Base-by-base conservation (phyloP, 2,888 invertebrate species). In the Trichogramma dendrolimi region DNA sequence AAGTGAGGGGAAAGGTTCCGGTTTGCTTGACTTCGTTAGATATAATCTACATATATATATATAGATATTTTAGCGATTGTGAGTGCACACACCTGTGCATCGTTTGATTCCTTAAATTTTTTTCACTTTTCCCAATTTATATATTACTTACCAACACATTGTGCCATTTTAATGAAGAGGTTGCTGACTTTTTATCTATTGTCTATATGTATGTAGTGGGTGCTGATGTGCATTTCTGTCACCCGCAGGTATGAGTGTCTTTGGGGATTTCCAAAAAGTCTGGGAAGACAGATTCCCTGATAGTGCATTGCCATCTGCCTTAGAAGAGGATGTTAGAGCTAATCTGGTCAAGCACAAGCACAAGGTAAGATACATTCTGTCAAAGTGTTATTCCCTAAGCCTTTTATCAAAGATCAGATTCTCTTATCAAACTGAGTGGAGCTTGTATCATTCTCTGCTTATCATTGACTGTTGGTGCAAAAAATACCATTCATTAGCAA, bases 201-300 rank as follows among this genome's bases (percentile, higher is more conserved):
- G 5, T 14, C 49, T 55, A 55, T 54, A 38, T 41, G 41, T 14
- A 5, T 38, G 11, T 58, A 2, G 11, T 58, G 10, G 8, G 14
- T 8, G 51, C 51, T 6, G n/a, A 14, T 51, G 8, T 27, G 6
- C 8, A 8, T n/a, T 40, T 51, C 51, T 51, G 51, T 8, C 40
- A 7, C 51, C 6, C 48, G 14, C 42, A 66, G 66, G 62, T 54
- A 81, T 82, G 92, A 92, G 92, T 84, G 92, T 92, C 78, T 92
- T 91, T 80, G 89, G 90, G 78, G 92, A 92, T 84, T 92, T 93
- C 82, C 91, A 92, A 83, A 90, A 91, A 80, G 90, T 93, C 81
- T 94, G 94, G 93, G 86, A 88, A 82, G 89, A 92, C 84, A 85
- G 92, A 77, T 94, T 93, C 84, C 93, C 93, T 71, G 92, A 92